phyloP scores from a whole-genome alignment of 2,888 invertebrate genomes.

The Plagodis pulveraria region DNA sequence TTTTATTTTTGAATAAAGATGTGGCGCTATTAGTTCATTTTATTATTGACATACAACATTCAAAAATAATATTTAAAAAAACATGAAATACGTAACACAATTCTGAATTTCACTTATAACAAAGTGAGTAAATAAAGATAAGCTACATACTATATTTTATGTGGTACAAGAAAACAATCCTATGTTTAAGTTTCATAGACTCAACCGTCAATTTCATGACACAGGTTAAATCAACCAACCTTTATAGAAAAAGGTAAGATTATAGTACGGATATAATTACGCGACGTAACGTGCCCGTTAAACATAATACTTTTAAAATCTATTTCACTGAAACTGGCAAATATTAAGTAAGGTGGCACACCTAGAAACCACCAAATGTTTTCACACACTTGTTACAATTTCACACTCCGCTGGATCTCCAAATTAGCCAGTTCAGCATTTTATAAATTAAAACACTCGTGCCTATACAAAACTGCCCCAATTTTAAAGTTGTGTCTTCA shows the following conservation, averaged over 20 bases:
- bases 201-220: too few species aligned
- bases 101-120: too few species aligned
- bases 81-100: too few species aligned
- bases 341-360: slow-evolving; percentile 34
- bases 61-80: too few species aligned
- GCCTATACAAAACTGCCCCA: slow-evolving; percentile 49
- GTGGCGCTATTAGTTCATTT: too few species aligned
- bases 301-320: slow-evolving; percentile 44
- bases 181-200: too few species aligned
- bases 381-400: slow-evolving; percentile 76
- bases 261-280: slow-evolving; percentile 14
- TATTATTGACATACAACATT: too few species aligned
- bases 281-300: slow-evolving; percentile 17
- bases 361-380: slow-evolving; percentile 61
- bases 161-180: too few species aligned
- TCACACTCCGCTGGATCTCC: slow-evolving; percentile 67
- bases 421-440: slow-evolving; percentile 75
- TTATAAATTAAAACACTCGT: slow-evolving; percentile 63
- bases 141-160: too few species aligned
- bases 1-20: too few species aligned
- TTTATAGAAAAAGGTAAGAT: slow-evolving; percentile 8
- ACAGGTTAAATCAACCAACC: too few species aligned
- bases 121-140: too few species aligned
- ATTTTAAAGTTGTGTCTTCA: slow-evolving; percentile 58
- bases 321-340: slow-evolving; percentile 46